phyloP scores from a whole-genome alignment of 2,797 vertebrate genomes.

The Enteromius anoplus region DNA sequence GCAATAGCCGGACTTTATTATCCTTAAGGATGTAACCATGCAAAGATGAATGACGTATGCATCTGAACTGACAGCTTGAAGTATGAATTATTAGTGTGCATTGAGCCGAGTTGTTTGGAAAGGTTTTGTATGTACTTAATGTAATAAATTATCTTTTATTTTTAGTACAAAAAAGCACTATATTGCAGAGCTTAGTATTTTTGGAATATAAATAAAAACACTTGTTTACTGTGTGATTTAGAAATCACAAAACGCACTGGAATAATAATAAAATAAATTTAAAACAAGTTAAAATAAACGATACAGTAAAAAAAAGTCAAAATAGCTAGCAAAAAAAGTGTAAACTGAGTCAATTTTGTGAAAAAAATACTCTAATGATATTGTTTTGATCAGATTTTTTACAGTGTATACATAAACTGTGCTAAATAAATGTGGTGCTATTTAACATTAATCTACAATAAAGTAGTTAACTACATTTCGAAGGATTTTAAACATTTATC shows the following conservation, averaged over 20 bases:
- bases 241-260: neutral
- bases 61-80: neutral
- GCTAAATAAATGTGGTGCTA: neutral
- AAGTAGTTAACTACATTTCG: neutral
- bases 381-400: neutral
- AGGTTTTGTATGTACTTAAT: neutral
- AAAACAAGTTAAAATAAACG: neutral
- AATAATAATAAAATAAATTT: neutral
- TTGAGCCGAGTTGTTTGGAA: neutral
- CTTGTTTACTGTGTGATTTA: neutral
- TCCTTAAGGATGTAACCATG: neutral
- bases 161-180: neutral
- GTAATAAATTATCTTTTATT: neutral
- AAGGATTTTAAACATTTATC: neutral
- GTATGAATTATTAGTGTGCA: neutral
- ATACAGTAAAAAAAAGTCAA: neutral
- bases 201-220: neutral
- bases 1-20: neutral
- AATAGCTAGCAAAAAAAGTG: neutral
- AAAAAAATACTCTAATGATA: neutral
- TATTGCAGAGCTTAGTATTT: neutral
- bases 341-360: neutral
- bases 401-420: neutral
- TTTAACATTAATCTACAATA: neutral
- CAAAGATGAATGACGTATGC: neutral